Conservation (phyloP, 2,113 vertebrate genomes). For the Mormyrus lacerda region DNA sequence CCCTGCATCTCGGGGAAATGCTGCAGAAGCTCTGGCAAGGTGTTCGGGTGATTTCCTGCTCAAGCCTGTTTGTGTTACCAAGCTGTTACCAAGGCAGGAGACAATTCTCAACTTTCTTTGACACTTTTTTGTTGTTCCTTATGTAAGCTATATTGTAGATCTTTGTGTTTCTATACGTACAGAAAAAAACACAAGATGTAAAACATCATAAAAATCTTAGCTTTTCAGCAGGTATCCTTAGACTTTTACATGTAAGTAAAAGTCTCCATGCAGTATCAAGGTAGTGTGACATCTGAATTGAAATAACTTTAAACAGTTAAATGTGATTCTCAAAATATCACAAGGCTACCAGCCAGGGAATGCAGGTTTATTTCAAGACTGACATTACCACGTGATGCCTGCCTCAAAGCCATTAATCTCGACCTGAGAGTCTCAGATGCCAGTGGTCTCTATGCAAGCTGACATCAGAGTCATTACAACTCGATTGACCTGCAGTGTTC, state of each 20-base stretch:
- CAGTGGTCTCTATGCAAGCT: neutral
- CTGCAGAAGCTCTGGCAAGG: neutral
- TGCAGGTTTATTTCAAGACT: neutral
- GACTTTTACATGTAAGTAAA: neutral
- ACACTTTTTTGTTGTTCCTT: neutral
- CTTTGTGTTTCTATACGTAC: too few relatives aligned
- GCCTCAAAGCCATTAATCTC: neutral
- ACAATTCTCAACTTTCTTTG: neutral
- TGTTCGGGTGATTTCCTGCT: neutral
- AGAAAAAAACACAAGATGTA: neutral
- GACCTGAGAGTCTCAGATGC: neutral
- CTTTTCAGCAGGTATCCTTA: neutral
- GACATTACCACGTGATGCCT: neutral
- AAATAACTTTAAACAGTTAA: neutral
- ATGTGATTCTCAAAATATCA: neutral
- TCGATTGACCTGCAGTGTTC: conserved; percentile 11
- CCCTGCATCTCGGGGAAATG: neutral
- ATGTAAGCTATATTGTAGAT: neutral
- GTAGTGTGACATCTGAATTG: neutral
- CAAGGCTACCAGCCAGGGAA: neutral
- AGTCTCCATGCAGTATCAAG: neutral
- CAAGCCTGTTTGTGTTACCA: neutral
- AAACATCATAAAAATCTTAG: neutral
- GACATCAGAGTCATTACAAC: conserved; percentile 20
- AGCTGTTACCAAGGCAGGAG: neutral